Percentiles rank a stretch among this genome's conserved stretches.
Evolutionary conservation across 2,888 invertebrate species (phyloP).

Genomic region (Athrips mouffetella): DNA sequence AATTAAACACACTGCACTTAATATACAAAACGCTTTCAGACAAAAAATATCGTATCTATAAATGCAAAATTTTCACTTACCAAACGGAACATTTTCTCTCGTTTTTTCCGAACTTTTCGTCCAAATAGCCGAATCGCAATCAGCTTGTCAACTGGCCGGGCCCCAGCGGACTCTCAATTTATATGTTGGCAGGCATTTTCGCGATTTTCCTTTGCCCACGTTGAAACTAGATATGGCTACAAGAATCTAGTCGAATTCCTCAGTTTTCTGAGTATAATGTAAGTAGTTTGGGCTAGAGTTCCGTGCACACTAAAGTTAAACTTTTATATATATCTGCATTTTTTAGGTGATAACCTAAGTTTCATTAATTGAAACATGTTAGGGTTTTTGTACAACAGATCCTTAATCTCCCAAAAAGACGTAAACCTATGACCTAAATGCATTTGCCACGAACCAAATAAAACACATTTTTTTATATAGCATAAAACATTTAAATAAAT

Average conservation of each 20-base stretch:
- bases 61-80: conserved; percentile 37
- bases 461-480: too few species aligned
- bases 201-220: conserved; percentile 26
- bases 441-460: too few species aligned
- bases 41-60: too few species aligned
- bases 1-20: too few species aligned
- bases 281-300: neutral
- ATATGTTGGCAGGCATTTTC: conserved; percentile 35
- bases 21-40: too few species aligned
- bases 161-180: conserved; percentile 28
- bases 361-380: too few species aligned
- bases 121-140: conserved; percentile 26
- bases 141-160: conserved; percentile 8
- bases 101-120: conserved; percentile 27
- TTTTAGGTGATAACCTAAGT: too few species aligned
- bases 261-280: conserved; percentile 1
- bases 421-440: too few species aligned
- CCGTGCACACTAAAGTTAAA: neutral
- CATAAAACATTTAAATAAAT: too few species aligned
- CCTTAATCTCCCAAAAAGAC: too few species aligned
- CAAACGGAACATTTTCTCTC: conserved; percentile 46
- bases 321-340: too few species aligned
- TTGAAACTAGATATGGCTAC: conserved; percentile 25
- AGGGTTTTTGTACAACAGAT: too few species aligned
- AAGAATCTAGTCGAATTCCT: conserved; percentile 29